Percentiles rank a stretch among this genome's conserved stretches.
phyloP scores from a whole-genome alignment of 2,797 vertebrate species.

The Gymnoscopelus braueri region DNA sequence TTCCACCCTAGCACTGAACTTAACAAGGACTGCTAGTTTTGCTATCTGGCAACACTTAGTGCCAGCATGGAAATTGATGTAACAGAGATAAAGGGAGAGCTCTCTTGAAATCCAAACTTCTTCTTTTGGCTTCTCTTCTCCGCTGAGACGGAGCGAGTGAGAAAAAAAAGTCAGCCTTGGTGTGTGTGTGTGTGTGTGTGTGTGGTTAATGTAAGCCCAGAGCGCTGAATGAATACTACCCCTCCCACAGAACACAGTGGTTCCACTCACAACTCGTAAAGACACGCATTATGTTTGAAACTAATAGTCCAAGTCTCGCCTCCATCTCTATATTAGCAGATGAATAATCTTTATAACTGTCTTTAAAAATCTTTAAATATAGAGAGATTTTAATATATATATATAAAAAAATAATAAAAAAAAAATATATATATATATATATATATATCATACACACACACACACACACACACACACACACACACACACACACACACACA shows the following conservation, averaged over 20 bases:
- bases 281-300: slow-evolving; percentile 63
- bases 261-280: slow-evolving; percentile 60
- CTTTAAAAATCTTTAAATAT: no score
- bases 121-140: slow-evolving; percentile 62
- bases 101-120: slow-evolving; percentile 78
- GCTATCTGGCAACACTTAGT: slow-evolving; percentile 81
- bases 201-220: slow-evolving; percentile 80
- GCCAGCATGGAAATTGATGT: slow-evolving; percentile 80
- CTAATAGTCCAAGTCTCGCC: slow-evolving; percentile 66
- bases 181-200: not conserved
- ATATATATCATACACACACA: not conserved
- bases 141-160: slow-evolving; percentile 73
- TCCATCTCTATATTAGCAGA: no score
- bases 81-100: slow-evolving; percentile 77
- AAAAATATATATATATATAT: no score
- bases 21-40: slow-evolving; percentile 73
- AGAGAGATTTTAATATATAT: no score
- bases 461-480: no score
- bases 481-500: no score
- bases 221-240: slow-evolving; percentile 80
- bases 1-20: slow-evolving; percentile 61
- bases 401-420: no score
- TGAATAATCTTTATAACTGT: not conserved
- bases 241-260: slow-evolving; percentile 68
- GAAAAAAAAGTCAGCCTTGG: slow-evolving; percentile 69